Evolutionary conservation across 2,113 vertebrate genomes (phyloP).

Genomic region (Atrichornis clamosus): DNA sequence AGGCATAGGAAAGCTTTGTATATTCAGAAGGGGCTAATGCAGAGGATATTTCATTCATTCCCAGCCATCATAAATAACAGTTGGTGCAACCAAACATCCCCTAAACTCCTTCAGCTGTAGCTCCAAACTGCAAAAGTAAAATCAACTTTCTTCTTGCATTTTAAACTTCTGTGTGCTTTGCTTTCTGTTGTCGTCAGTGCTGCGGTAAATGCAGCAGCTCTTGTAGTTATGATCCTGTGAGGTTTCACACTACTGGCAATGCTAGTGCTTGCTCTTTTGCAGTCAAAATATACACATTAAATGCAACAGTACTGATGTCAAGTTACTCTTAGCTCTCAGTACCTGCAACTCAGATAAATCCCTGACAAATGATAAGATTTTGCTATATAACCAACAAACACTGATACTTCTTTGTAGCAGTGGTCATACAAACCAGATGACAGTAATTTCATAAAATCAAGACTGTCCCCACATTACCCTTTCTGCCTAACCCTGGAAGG

Average conservation of each 20-base stretch:
- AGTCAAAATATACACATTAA: not conserved
- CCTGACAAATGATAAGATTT: not conserved
- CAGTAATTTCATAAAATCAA: not conserved
- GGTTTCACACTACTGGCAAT: not conserved
- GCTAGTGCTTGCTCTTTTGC: not conserved
- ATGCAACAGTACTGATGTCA: not conserved
- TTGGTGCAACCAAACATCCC: constrained; percentile 36
- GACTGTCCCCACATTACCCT: not conserved
- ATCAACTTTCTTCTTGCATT: constrained; percentile 58
- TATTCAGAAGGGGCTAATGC: constrained; percentile 72
- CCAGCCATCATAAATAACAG: constrained; percentile 58
- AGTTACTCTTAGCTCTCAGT: not conserved
- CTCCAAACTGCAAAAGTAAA: constrained; percentile 48
- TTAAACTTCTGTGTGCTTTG: constrained; percentile 53
- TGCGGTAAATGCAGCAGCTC: not conserved
- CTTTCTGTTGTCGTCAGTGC: not conserved
- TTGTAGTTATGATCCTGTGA: not conserved
- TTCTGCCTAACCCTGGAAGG: not conserved
- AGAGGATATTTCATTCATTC: constrained; percentile 64
- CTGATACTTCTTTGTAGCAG: not conserved
- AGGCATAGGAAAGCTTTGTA: constrained; percentile 64
- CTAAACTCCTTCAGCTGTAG: constrained; percentile 57
- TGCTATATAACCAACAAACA: not conserved
- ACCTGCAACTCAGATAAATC: not conserved
- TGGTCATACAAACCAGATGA: not conserved